A percentile compares a stretch with the other conserved stretches of the same genome.
phyloP scores from a whole-genome alignment of 2,888 invertebrate species.

The Thumatha senex region DNA sequence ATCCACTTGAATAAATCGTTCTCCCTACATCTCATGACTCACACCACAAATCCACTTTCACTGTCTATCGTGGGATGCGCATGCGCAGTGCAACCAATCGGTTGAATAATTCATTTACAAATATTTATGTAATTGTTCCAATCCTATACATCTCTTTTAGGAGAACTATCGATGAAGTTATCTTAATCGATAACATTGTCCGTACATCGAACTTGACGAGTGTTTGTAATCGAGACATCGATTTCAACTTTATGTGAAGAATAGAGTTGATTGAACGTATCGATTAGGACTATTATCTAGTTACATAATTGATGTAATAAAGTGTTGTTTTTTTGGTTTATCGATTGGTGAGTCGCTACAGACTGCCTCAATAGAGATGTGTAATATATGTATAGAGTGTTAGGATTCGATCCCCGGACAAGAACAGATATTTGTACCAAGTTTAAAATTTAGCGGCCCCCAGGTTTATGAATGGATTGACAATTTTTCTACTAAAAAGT shows the following conservation, averaged over 20 bases:
- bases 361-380: too few species aligned
- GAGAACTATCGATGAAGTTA: too few species aligned
- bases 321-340: background rate
- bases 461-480: too few species aligned
- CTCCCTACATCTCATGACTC: constrained; percentile 21
- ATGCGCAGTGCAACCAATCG: constrained; percentile 41
- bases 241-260: background rate
- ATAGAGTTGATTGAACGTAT: background rate
- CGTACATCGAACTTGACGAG: background rate
- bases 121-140: background rate
- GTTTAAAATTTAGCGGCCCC: too few species aligned
- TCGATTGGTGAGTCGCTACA: background rate
- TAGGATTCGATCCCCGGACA: too few species aligned
- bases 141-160: too few species aligned
- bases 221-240: background rate
- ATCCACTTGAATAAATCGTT: background rate
- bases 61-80: constrained; percentile 55
- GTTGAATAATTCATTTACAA: constrained; percentile 48
- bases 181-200: background rate
- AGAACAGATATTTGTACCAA: too few species aligned
- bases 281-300: background rate
- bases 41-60: constrained; percentile 50
- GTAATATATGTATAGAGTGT: too few species aligned
- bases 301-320: background rate
- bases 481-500: too few species aligned